These are phyloP conservation scores for Lycorma delicatula DNA, from an alignment of 1,140 invertebrate genomes.

Conservation along the genomic window DNA sequence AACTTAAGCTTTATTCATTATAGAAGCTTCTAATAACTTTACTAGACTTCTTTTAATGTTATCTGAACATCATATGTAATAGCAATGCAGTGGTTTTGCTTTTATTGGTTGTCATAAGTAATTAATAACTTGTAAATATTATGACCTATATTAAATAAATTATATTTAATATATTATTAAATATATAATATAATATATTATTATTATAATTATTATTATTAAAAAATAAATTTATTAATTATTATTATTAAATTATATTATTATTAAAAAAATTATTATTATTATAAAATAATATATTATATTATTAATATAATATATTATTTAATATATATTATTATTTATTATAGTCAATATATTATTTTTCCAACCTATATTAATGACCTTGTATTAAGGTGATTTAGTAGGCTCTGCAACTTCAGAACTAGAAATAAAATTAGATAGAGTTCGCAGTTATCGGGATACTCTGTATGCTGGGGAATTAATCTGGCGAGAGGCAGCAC, in stretches of 20 bases:
- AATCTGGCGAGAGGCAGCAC: conserved; percentile 28
- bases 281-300: neutral
- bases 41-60: no score
- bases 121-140: no score
- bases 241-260: neutral
- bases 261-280: neutral
- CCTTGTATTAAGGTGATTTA: conserved; percentile 8
- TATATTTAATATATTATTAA: no score
- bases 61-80: no score
- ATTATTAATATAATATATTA: neutral
- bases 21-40: no score
- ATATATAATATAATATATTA: no score
- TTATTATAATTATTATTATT: neutral
- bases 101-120: no score
- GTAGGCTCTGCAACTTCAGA: conserved; percentile 31
- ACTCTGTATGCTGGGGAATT: conserved; percentile 30
- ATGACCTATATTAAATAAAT: no score
- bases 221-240: neutral
- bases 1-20: no score
- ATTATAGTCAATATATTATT: neutral
- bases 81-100: no score
- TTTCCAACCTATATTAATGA: neutral
- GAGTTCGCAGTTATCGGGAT: conserved; percentile 44
- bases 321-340: neutral
- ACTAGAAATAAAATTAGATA: conserved; percentile 46